Evolutionary conservation across 2,888 invertebrate species (phyloP).

Genomic region (Tenthredo distinguenda): DNA sequence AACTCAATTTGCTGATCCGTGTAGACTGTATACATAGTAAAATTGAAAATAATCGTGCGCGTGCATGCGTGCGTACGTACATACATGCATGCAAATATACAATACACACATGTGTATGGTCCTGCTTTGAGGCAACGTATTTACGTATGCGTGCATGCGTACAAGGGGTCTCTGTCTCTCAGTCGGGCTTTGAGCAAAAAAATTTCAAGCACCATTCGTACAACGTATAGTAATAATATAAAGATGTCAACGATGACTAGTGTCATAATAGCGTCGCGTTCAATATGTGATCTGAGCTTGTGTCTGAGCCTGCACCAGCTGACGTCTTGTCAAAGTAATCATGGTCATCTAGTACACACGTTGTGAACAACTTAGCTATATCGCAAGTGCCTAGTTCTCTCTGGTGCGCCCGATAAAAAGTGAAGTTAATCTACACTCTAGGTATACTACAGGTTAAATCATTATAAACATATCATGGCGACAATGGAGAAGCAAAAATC

Average conservation of each 20-base stretch:
- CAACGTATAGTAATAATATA: neutral
- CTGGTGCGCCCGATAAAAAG: neutral
- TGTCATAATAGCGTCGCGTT: neutral
- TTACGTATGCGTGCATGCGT: neutral
- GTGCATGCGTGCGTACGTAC: neutral
- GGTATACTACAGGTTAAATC: neutral
- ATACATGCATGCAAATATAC: neutral
- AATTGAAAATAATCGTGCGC: neutral
- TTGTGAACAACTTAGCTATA: neutral
- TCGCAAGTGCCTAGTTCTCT: neutral
- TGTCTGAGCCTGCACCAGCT: neutral
- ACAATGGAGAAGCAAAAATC: constrained; percentile 67
- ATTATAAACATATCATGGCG: constrained; percentile 56
- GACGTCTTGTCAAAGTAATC: constrained; percentile 7
- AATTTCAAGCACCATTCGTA: neutral
- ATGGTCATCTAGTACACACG: constrained; percentile 5
- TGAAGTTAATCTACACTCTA: neutral
- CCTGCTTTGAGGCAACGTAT: neutral
- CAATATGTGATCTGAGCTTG: neutral
- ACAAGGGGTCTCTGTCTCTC: neutral
- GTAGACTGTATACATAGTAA: neutral
- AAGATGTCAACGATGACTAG: constrained; percentile 29
- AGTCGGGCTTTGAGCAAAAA: neutral
- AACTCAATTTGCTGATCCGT: neutral
- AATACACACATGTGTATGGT: too few species aligned